These are phyloP conservation scores for Yasuhikotakia modesta DNA, from an alignment of 2,797 vertebrate species.

Conservation along the genomic window DNA sequence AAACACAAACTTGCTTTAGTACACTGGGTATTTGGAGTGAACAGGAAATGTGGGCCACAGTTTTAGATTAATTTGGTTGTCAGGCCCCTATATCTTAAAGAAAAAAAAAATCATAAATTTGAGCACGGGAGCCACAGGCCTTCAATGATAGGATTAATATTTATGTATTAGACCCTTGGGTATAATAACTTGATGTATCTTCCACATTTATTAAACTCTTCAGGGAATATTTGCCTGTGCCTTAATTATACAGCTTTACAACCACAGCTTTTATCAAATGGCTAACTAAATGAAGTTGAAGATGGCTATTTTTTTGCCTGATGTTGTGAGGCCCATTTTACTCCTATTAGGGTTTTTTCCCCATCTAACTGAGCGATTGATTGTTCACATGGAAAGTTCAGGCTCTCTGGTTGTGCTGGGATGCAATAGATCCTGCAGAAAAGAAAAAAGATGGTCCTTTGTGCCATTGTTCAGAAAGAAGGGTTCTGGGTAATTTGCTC, in stretches of 20 bases:
- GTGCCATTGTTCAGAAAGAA: conserved; percentile 30
- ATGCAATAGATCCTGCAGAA: conserved; percentile 28
- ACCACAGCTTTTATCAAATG: conserved; percentile 72
- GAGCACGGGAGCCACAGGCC: conserved; percentile 73
- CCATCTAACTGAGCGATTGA: conserved; percentile 61
- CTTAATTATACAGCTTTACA: conserved; percentile 84
- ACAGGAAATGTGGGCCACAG: not conserved
- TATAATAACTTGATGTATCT: conserved; percentile 81
- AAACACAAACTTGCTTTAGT: not conserved
- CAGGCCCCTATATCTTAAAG: conserved; percentile 75
- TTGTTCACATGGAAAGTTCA: conserved; percentile 53
- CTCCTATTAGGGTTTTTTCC: conserved; percentile 47
- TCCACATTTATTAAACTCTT: conserved; percentile 80
- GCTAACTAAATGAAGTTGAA: conserved; percentile 30
- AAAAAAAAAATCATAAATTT: conserved; percentile 77
- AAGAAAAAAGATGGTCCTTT: conserved; percentile 31
- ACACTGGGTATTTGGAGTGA: not conserved
- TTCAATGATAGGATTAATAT: conserved; percentile 82
- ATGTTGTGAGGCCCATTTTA: conserved; percentile 32
- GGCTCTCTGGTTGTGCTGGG: conserved; percentile 19
- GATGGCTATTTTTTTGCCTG: conserved; percentile 16
- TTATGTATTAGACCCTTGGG: conserved; percentile 82
- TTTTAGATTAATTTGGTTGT: conserved; percentile 7
- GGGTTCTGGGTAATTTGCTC: conserved; percentile 36
- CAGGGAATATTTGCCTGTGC: conserved; percentile 80